Evolutionary conservation across 2,113 vertebrate species (phyloP), one percentile per base, ranked within the genome.

Genomic region (Hucho hucho): DNA sequence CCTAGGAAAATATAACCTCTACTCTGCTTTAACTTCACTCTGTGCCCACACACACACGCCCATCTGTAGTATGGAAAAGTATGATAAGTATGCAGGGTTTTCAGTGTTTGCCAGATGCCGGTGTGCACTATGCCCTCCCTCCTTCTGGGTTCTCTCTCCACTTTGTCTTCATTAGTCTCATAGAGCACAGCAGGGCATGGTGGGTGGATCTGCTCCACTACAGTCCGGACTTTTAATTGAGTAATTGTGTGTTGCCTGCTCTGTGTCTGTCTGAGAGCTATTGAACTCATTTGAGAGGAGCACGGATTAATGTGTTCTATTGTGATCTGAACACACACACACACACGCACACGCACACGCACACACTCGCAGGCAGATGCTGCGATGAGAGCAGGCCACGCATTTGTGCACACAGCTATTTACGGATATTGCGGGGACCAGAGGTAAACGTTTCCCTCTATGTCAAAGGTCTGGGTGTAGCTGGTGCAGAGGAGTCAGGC

Each of bases 201-300:
- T 56, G 73, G 65, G 73, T 24, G 73, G 65, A 49, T 9, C 64
- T 49, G 29, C 20, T 24, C 46, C 24, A 24, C 16, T 13, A 24
- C 26, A 59, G n/a, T 22, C 14, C n/a, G n/a, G 25, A 11, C 26
- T 9, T 37, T 9, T 11, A 59, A 69, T 68, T 69, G 49, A 68
- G 26, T 65, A 59, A 75, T 68, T n/a, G 28, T 13, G 47, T 28
- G 64, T 58, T 73, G 59, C 14, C 61, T 73, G 72, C 12, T 6
- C 14, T 24, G 61, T 20, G 25, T 37, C 24, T 14, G n/a, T 43
- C 29, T 43, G 37, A 63, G 20, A 63, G 59, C 59, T 18, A 20
- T 22, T 20, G 13, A 59, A 59, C 5, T 59, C 14, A n/a, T 59
- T 14, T 5, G 58, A 46, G 58, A 20, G 58, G 58, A n/a, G 59